Percentiles rank a stretch among this genome's conserved stretches.
Evolutionary conservation across 2,797 vertebrate species (phyloP).

Genomic region (Meda fulgida): DNA sequence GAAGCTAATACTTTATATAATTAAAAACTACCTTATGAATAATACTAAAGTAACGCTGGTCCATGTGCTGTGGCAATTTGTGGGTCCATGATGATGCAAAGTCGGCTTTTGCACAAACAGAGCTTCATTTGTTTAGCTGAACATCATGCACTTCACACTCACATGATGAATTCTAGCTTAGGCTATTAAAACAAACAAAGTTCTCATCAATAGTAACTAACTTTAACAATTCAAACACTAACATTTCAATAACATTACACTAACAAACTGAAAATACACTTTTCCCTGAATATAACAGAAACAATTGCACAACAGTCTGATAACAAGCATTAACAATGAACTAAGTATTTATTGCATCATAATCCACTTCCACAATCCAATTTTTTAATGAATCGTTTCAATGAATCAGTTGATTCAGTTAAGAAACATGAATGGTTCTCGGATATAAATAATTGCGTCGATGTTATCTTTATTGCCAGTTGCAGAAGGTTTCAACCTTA

Average conservation of each 20-base stretch:
- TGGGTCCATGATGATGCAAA: background rate
- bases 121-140: constrained; percentile 25
- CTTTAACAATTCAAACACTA: background rate
- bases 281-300: constrained; percentile 6
- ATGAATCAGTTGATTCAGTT: constrained; percentile 7
- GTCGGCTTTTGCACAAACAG: constrained; percentile 11
- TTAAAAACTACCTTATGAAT: background rate
- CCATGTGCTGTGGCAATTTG: background rate
- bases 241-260: constrained; percentile 13
- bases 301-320: background rate
- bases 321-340: constrained; percentile 9
- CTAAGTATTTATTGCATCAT: background rate
- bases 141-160: constrained; percentile 17
- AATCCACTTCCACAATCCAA: background rate
- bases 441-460: no score
- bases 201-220: constrained; percentile 20
- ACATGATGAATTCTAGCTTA: background rate
- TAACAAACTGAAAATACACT: constrained; percentile 14
- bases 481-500: background rate
- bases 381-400: background rate
- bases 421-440: background rate
- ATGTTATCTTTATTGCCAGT: background rate
- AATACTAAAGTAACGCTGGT: background rate
- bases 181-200: constrained; percentile 21
- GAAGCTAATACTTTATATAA: background rate